These are phyloP conservation scores for Eucriotettix oculatus DNA, from an alignment of 2,888 invertebrate species.

Conservation along the genomic window DNA sequence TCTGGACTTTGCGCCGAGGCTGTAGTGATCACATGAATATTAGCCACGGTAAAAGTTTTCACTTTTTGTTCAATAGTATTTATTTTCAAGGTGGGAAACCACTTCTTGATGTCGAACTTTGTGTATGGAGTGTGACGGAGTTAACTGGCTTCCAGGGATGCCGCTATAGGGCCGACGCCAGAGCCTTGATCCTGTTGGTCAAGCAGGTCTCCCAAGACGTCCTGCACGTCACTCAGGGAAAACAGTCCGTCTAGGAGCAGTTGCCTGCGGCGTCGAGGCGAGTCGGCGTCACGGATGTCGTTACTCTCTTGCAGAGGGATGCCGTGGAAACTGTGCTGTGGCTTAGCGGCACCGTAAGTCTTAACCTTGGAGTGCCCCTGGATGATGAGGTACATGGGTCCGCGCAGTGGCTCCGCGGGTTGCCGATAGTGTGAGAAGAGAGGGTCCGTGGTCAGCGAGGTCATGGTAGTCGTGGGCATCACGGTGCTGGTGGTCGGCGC, in stretches of 20 bases:
- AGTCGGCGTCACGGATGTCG: slow-evolving; percentile 25
- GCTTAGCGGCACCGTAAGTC: slow-evolving; percentile 49
- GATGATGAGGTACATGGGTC: slow-evolving; percentile 60
- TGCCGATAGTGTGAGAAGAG: slow-evolving; percentile 44
- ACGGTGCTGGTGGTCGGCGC: neutral
- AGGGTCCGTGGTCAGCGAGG: slow-evolving; percentile 39
- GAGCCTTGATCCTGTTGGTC: neutral
- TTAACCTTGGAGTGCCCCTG: slow-evolving; percentile 77
- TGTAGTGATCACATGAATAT: too few species aligned
- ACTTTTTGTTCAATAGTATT: too few species aligned
- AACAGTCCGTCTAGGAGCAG: neutral
- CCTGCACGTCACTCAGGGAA: neutral
- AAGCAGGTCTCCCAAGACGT: neutral
- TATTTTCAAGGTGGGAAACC: neutral
- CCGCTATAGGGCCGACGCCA: neutral
- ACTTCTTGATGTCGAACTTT: neutral
- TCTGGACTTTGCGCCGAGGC: too few species aligned
- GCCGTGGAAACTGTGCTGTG: slow-evolving; percentile 25
- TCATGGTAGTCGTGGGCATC: slow-evolving; percentile 26
- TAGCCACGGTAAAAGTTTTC: too few species aligned
- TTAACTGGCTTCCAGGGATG: neutral
- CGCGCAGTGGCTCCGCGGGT: slow-evolving; percentile 38
- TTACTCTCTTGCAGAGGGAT: slow-evolving; percentile 32
- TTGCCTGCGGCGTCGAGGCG: neutral
- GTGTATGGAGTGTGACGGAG: neutral